These are phyloP conservation scores for Sebastes cheni DNA, from an alignment of 2,797 vertebrate genomes.

Conservation along the genomic window DNA sequence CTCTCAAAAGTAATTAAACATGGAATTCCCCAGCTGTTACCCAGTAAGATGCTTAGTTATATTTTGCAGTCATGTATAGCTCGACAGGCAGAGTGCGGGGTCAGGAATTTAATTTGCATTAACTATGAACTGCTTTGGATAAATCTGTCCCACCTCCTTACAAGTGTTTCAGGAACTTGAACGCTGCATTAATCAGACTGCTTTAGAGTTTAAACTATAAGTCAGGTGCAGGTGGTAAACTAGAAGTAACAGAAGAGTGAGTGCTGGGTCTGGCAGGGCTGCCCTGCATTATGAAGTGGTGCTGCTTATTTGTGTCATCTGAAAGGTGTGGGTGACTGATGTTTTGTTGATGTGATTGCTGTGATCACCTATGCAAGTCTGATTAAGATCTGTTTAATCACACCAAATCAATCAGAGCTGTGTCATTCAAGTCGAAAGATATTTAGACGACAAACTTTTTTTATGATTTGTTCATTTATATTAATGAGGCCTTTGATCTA, in stretches of 20 bases:
- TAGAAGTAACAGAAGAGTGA: not conserved
- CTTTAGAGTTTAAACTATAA: not conserved
- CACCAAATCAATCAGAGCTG: slow-evolving; percentile 25
- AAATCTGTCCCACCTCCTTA: slow-evolving; percentile 3
- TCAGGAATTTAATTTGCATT: slow-evolving; percentile 4
- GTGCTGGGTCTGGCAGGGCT: not conserved
- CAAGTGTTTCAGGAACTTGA: not conserved
- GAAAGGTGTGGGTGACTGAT: not conserved
- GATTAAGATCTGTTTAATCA: slow-evolving; percentile 37
- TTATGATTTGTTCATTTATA: slow-evolving; percentile 41
- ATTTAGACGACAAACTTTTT: slow-evolving; percentile 17
- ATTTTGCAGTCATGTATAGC: not conserved
- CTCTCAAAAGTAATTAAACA: not conserved
- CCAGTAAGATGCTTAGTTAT: not conserved
- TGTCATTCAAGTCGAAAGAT: slow-evolving; percentile 22
- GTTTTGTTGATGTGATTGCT: not conserved
- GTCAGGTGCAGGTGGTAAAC: not conserved
- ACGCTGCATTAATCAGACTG: not conserved
- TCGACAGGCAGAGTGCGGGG: not conserved
- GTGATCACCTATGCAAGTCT: slow-evolving; percentile 24
- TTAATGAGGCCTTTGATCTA: slow-evolving; percentile 52
- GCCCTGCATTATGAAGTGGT: not conserved
- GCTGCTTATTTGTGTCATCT: slow-evolving; percentile 10
- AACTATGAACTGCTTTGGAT: not conserved
- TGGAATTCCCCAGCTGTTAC: not conserved